These are phyloP conservation scores for Acropora yongei DNA, from an alignment of 64 coral and sea anemone species.

Conservation along the genomic window DNA sequence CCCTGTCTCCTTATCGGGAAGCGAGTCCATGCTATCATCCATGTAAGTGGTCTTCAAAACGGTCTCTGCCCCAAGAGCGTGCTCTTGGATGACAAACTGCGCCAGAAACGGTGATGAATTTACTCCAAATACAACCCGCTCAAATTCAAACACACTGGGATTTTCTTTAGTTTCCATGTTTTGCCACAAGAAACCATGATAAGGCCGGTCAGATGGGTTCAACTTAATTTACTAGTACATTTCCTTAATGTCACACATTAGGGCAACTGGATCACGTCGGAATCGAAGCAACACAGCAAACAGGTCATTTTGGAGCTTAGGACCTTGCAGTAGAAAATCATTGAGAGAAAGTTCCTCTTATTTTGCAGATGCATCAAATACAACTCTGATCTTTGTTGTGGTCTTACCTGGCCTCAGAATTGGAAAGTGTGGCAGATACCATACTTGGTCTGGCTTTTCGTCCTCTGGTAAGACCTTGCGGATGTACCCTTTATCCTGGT, in stretches of 20 bases:
- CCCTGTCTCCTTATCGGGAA: constrained; percentile 10
- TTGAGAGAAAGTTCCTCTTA: constrained; percentile 46
- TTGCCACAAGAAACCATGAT: constrained; percentile 34
- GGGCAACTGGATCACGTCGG: constrained; percentile 28
- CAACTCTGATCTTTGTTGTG: constrained; percentile 69
- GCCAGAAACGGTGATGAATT: constrained; percentile 58
- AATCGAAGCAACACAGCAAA: constrained; percentile 56
- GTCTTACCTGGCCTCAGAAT: constrained; percentile 77
- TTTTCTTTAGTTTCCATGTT: neutral
- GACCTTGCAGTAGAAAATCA: constrained; percentile 52
- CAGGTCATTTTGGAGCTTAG: constrained; percentile 39
- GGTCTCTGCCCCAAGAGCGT: constrained; percentile 50
- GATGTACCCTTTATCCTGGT: constrained; percentile 63
- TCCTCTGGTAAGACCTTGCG: constrained; percentile 46
- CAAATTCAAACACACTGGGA: constrained; percentile 46
- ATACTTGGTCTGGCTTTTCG: constrained; percentile 39
- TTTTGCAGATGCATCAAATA: constrained; percentile 53
- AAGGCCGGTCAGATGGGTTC: constrained; percentile 21
- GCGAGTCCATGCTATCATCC: too few species aligned
- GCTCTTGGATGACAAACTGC: constrained; percentile 48
- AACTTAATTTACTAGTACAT: constrained; percentile 45
- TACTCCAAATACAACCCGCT: constrained; percentile 74
- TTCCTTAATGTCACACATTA: constrained; percentile 61
- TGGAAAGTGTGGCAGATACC: constrained; percentile 77
- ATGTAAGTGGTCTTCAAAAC: constrained; percentile 22